phyloP scores from a whole-genome alignment of 2,113 vertebrate genomes.

The Phyllostomus hastatus region DNA sequence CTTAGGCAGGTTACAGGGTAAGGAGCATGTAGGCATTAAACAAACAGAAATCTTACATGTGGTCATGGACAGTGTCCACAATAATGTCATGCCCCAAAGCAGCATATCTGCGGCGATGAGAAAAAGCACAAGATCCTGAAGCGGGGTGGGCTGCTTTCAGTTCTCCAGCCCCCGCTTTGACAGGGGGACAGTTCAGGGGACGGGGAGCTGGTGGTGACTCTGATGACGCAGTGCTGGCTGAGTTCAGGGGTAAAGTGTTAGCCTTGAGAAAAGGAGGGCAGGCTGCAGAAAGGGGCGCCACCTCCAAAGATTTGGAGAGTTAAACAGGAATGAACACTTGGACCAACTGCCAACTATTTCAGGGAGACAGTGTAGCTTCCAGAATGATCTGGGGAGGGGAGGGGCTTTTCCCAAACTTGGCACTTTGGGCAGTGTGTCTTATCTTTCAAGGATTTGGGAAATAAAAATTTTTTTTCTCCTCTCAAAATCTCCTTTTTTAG shows the following conservation, averaged over 20 bases:
- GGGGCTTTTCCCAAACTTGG: background rate
- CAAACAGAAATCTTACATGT: background rate
- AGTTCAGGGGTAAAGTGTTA: background rate
- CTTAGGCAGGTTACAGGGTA: background rate
- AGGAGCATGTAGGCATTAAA: background rate
- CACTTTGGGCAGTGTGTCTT: background rate
- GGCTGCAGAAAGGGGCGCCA: rapidly evolving
- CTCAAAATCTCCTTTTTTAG: background rate
- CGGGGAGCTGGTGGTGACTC: background rate
- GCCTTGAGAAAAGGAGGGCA: background rate
- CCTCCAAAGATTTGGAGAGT: background rate
- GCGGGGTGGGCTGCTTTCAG: background rate
- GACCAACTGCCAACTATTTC: background rate
- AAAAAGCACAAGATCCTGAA: too few relatives aligned
- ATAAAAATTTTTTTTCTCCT: background rate
- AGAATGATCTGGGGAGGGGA: background rate
- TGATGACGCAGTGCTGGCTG: rapidly evolving
- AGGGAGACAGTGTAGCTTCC: background rate
- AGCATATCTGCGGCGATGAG: too few relatives aligned
- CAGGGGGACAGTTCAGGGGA: background rate
- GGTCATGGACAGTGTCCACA: background rate
- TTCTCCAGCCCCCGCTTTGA: background rate
- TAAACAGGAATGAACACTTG: background rate
- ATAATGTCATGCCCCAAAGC: background rate
- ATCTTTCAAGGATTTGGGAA: background rate